phyloP scores from a whole-genome alignment of 2,113 vertebrate species.

The Ginglymostoma cirratum region DNA sequence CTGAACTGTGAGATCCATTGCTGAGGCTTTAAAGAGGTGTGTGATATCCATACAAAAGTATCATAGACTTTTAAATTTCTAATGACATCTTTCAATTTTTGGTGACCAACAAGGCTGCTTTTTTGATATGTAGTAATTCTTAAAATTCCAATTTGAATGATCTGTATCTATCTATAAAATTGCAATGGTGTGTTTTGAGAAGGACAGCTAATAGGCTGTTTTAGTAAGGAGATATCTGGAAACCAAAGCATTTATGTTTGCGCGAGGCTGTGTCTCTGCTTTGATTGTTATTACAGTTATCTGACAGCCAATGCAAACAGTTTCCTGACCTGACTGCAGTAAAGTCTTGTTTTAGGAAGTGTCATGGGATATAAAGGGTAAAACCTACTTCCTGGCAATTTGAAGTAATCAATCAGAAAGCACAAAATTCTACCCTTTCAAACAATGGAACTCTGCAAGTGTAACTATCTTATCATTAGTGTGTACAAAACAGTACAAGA shows the following conservation, averaged over 20 bases:
- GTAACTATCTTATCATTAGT: slow-evolving; percentile 22
- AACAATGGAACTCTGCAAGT: slow-evolving; percentile 16
- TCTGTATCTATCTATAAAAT: not conserved
- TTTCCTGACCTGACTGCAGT: slow-evolving; percentile 91
- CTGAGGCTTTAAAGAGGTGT: not conserved
- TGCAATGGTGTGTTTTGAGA: not conserved
- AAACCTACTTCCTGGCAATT: slow-evolving; percentile 89
- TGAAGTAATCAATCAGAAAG: slow-evolving; percentile 71
- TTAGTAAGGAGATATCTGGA: slow-evolving; percentile 63
- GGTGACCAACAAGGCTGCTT: not conserved
- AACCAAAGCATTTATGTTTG: slow-evolving; percentile 79
- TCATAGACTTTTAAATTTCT: not conserved
- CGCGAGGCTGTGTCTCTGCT: slow-evolving; percentile 95
- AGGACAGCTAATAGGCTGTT: not conserved
- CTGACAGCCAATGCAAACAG: slow-evolving; percentile 88
- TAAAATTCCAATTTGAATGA: not conserved
- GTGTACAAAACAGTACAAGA: slow-evolving; percentile 29
- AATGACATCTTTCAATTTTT: not conserved
- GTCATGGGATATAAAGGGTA: slow-evolving; percentile 72
- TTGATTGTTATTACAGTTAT: slow-evolving; percentile 98
- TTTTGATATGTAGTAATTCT: not conserved
- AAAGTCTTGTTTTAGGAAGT: slow-evolving; percentile 91
- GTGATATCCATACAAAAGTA: not conserved
- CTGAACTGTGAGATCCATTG: not conserved
- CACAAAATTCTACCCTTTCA: slow-evolving; percentile 36